A percentile compares a stretch with the other conserved stretches of the same genome.
These are phyloP conservation scores for Sycophaga agraensis DNA, from an alignment of 1,140 invertebrate genomes.

Conservation along the genomic window DNA sequence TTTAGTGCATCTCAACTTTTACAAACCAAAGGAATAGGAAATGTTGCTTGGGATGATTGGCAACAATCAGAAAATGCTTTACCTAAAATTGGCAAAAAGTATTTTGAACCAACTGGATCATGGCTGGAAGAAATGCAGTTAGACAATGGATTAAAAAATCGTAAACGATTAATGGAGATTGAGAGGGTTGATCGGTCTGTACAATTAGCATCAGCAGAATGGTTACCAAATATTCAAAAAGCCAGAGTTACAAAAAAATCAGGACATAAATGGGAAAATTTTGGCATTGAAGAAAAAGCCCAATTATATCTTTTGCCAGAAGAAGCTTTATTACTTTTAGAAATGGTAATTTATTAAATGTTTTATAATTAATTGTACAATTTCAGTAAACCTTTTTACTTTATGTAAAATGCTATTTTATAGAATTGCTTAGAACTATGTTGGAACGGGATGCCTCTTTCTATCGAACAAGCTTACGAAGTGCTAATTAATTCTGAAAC, in stretches of 20 bases:
- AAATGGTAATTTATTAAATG: slow-evolving; percentile 57
- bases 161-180: slow-evolving; percentile 60
- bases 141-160: slow-evolving; percentile 59
- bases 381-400: background rate
- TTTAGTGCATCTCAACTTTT: slow-evolving; percentile 60
- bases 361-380: slow-evolving; percentile 12
- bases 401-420: slow-evolving; percentile 22
- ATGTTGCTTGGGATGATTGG: slow-evolving; percentile 46
- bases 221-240: slow-evolving; percentile 60
- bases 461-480: slow-evolving; percentile 64
- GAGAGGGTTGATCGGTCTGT: slow-evolving; percentile 64
- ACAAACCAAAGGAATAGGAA: slow-evolving; percentile 56
- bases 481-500: slow-evolving; percentile 56
- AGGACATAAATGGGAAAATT: slow-evolving; percentile 62
- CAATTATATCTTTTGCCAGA: slow-evolving; percentile 62
- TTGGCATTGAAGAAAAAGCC: slow-evolving; percentile 58
- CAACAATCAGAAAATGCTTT: slow-evolving; percentile 48
- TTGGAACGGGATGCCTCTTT: slow-evolving; percentile 60
- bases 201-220: slow-evolving; percentile 61
- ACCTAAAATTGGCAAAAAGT: slow-evolving; percentile 61
- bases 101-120: slow-evolving; percentile 60
- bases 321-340: slow-evolving; percentile 65
- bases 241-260: slow-evolving; percentile 62
- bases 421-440: slow-evolving; percentile 63
- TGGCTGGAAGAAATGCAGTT: slow-evolving; percentile 65